A percentile compares a stretch with the other conserved stretches of the same genome.
phyloP scores from a whole-genome alignment of 2,113 vertebrate species.

The Seriola dumerili region DNA sequence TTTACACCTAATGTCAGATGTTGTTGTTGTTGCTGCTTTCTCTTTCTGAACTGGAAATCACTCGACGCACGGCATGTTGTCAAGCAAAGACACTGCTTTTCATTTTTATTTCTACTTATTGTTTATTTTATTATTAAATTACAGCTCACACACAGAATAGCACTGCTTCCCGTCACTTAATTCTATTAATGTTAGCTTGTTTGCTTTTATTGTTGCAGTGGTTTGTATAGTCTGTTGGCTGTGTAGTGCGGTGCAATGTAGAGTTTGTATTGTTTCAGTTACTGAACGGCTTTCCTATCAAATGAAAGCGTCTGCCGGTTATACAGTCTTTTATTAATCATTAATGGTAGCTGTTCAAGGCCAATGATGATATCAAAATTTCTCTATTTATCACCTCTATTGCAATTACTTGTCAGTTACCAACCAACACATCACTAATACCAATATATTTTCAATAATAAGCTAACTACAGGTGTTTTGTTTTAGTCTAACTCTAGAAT shows the following conservation, averaged over 20 bases:
- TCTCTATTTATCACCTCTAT: too few relatives aligned
- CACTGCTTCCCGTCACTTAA: neutral
- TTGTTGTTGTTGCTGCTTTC: neutral
- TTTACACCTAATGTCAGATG: constrained; percentile 11
- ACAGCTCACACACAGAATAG: constrained; percentile 3
- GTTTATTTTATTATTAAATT: constrained; percentile 27
- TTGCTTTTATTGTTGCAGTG: neutral
- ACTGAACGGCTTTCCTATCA: constrained; percentile 34
- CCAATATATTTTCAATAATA: neutral
- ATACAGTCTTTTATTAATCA: constrained; percentile 33
- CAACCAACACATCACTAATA: neutral
- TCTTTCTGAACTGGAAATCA: neutral
- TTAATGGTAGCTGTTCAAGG: constrained; percentile 17
- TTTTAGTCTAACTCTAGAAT: neutral
- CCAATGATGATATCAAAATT: constrained; percentile 19
- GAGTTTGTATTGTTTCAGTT: constrained; percentile 40
- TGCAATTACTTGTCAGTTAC: too few relatives aligned
- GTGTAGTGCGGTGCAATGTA: neutral
- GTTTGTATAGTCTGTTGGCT: neutral
- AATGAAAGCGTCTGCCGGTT: constrained; percentile 46
- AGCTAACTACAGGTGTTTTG: too few relatives aligned
- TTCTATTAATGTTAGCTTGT: neutral
- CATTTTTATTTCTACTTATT: too few relatives aligned
- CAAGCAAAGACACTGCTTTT: neutral
- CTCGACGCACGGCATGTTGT: neutral